Conservation (phyloP, 2,113 vertebrate species). For the Phaetusa simplex region DNA sequence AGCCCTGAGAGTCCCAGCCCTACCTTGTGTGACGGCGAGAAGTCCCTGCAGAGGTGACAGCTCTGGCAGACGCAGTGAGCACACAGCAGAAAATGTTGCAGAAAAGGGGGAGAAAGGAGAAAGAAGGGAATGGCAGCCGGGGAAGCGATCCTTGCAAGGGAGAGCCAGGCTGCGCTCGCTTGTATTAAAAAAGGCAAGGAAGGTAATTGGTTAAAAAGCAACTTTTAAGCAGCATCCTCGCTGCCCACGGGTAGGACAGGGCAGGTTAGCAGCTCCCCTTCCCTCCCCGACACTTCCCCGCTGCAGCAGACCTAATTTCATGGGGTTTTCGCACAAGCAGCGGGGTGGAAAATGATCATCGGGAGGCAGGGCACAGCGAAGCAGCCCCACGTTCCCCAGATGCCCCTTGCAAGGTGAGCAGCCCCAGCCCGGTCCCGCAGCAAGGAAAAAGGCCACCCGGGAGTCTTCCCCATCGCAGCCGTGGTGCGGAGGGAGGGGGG, state of each 20-base stretch:
- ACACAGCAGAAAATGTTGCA: background rate
- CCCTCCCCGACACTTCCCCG: background rate
- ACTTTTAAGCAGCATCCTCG: background rate
- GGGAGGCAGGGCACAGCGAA: fast-evolving
- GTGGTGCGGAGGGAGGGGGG: background rate
- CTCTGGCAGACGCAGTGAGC: background rate
- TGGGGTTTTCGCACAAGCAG: constrained; percentile 36
- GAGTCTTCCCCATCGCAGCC: background rate
- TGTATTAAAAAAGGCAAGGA: background rate
- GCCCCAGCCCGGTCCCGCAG: background rate
- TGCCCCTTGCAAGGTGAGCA: background rate
- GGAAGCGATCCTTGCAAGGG: background rate
- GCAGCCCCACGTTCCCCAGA: background rate
- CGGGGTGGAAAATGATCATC: background rate
- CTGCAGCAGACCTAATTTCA: constrained; percentile 52
- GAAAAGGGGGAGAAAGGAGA: background rate
- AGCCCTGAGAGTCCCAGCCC: background rate
- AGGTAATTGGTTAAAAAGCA: background rate
- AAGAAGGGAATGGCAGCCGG: background rate
- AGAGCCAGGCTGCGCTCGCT: fast-evolving
- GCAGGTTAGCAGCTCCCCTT: background rate
- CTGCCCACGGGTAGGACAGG: background rate
- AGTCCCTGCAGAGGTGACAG: constrained; percentile 27
- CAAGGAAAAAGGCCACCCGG: background rate
- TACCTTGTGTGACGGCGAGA: background rate